These are phyloP conservation scores for Dendrophyllia cribrosa DNA, from an alignment of 64 coral and sea anemone genomes.

Conservation along the genomic window DNA sequence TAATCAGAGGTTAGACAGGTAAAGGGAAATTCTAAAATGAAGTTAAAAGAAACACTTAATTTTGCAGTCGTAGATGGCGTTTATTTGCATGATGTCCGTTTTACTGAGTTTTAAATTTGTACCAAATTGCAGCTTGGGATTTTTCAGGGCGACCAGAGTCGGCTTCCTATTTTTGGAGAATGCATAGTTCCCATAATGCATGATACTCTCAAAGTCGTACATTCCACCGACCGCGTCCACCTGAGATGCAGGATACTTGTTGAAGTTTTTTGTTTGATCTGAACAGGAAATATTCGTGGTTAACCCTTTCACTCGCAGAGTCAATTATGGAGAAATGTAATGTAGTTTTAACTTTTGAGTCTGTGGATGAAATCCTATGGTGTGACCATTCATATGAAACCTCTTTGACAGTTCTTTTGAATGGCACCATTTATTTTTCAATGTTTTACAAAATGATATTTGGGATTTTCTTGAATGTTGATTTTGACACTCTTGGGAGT, in stretches of 20 bases:
- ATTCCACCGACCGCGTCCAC: constrained; percentile 49
- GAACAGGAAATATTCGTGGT: neutral
- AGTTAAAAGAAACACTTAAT: constrained; percentile 23
- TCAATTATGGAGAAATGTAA: neutral
- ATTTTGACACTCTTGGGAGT: no score
- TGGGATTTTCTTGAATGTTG: no score
- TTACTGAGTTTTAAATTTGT: constrained; percentile 24
- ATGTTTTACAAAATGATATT: no score
- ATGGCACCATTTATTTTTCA: no score
- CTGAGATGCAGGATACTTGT: constrained; percentile 11
- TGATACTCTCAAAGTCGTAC: constrained; percentile 68
- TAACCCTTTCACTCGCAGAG: neutral
- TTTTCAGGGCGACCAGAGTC: constrained; percentile 64
- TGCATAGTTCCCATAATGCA: constrained; percentile 74
- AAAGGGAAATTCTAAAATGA: no score
- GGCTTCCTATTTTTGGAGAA: constrained; percentile 72
- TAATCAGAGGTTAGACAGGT: no score
- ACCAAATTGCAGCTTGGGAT: constrained; percentile 53
- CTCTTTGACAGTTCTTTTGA: no score
- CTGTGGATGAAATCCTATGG: no score
- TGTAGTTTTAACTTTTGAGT: no score
- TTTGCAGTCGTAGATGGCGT: constrained; percentile 69
- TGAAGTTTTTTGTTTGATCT: constrained; percentile 64
- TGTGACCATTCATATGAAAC: no score
- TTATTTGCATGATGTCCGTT: constrained; percentile 61